These are phyloP conservation scores for Atrina japonica DNA, from an alignment of 2,888 invertebrate species.

Conservation along the genomic window DNA sequence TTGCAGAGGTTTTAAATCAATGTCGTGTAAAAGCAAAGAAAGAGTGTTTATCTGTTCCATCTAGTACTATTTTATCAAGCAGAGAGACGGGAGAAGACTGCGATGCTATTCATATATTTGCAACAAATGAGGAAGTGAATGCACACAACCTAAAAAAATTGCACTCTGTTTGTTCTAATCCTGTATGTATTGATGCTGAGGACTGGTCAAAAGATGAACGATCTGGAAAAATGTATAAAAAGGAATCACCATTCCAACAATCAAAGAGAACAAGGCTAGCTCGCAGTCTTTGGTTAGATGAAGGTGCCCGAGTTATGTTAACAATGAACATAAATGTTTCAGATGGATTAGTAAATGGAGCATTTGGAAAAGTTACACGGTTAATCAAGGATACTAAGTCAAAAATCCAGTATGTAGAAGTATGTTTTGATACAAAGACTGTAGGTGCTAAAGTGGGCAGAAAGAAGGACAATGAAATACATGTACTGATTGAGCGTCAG, in stretches of 20 bases:
- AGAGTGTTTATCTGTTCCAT: conserved; percentile 11
- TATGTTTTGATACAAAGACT: conserved; percentile 30
- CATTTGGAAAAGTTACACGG: conserved; percentile 35
- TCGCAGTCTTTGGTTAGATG: conserved; percentile 14
- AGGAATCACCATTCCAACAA: neutral
- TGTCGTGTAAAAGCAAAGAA: conserved; percentile 26
- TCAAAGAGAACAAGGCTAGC: conserved; percentile 3
- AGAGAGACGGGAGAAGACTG: conserved; percentile 24
- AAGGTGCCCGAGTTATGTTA: conserved; percentile 42
- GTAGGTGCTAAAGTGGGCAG: conserved; percentile 16
- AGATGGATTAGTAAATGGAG: conserved; percentile 45
- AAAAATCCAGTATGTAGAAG: conserved; percentile 14
- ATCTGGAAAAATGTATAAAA: conserved; percentile 15
- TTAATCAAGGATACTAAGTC: conserved; percentile 1
- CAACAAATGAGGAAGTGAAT: conserved; percentile 36
- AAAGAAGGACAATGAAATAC: neutral
- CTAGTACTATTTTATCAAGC: conserved; percentile 11
- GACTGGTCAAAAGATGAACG: conserved; percentile 27
- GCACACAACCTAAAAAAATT: conserved; percentile 18
- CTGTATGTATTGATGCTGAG: conserved; percentile 20
- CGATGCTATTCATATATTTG: conserved; percentile 34
- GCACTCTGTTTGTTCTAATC: conserved; percentile 11
- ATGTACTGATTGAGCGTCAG: conserved; percentile 18
- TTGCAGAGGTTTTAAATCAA: conserved; percentile 38
- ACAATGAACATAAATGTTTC: conserved; percentile 36